Base-by-base conservation (phyloP, 2,113 vertebrate genomes). In the Parus major region DNA sequence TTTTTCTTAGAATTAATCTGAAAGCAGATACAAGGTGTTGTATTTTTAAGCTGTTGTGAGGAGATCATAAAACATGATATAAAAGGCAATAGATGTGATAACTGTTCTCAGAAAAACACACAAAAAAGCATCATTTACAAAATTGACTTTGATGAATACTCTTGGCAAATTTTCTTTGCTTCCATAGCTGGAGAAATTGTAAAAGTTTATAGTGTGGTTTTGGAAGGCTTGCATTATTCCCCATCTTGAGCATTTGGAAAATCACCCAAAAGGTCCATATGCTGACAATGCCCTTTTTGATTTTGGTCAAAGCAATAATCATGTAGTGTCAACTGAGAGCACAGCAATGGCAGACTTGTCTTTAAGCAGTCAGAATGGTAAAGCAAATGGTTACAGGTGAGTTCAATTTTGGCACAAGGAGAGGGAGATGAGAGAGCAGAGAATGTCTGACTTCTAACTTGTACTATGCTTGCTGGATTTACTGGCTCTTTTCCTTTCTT, bases 401-500 rank as follows among this genome's bases (percentile, higher is more conserved):
- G 94, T 96, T 92, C 91, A 85, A 16, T 93, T 97, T 88, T 97
- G 93, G 71, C 92, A 86, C 60, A 23, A 93, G 75, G 68, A 92
- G 50, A 81, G 52, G 88, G 64, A 83, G 36, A 50, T 57, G 85
- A 88, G 78, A 71, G 23, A 83, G 64, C 60, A 69, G 61, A 61
- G 46, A 41, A 61, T 11, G 42, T 86, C 70, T 83, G 90, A 90
- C 84, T 91, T 98, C 98, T 99, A 99, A 98, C 99, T 99, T 91
- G 98, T 95, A 25, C 97, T 98, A 41, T 98, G 98, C 91, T 98
- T 98, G 91, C 97, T 97, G 86, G 97, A 97, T 97, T 99, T 99
- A 88, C 98, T 97, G 83, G 97, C 97, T 97, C 97, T 98, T 98
- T 98, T 99, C 94, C 98, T 98, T 96, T 98, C 98, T 97, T 99